Base-by-base conservation (phyloP, 2,888 invertebrate genomes). In the Phorcus lineatus region DNA sequence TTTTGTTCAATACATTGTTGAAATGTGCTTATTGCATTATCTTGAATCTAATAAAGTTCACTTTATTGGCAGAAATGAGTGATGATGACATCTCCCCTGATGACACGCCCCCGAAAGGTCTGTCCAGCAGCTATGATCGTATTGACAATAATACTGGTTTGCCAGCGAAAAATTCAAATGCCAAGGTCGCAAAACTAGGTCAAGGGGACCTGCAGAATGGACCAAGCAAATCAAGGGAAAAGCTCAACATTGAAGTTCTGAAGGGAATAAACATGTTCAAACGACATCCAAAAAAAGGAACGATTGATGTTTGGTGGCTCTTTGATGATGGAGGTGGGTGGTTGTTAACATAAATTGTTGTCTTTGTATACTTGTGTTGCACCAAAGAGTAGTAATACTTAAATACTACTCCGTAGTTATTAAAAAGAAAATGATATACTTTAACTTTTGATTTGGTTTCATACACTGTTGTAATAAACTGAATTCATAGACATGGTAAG, bases 281-380 rank as follows among this genome's bases (percentile, higher is more conserved):
- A n/a, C 66, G 81, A 22, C 84, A 85, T 47, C 85, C 97, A 90
- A 95, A 96, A 86, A 96, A 96, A 91, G 96, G 96, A 28, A 96
- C 96, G 9, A 97, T 98, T 85, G 98, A 98, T 93, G 98, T 98
- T 16, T 98, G 98, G 98, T 99, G 98, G 98, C 94, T 99, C 0
- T 99, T 98, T 91, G 99, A 99, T 90, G 98, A 98, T 91, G 99
- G 98, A 92, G 98, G 97, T 97, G 93, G 94, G 79, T 28, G 24
- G 7, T 13, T 47, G 13, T 47, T 11, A 1, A 47, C 1, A 11
- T 47, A 47, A 11, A 36, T 36, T 36, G 7, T 36, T 36, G 3
- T 6, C 3, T 36, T 36, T 36, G 7, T 36, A 6, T 6, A 6
- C 7, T 36, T 36, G 36, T 36, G 36, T 6, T 36, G 36, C n/a